A percentile compares a stretch with the other conserved stretches of the same genome.
Evolutionary conservation across 2,888 invertebrate genomes (phyloP).

Genomic region (Zeuzera pyrina): DNA sequence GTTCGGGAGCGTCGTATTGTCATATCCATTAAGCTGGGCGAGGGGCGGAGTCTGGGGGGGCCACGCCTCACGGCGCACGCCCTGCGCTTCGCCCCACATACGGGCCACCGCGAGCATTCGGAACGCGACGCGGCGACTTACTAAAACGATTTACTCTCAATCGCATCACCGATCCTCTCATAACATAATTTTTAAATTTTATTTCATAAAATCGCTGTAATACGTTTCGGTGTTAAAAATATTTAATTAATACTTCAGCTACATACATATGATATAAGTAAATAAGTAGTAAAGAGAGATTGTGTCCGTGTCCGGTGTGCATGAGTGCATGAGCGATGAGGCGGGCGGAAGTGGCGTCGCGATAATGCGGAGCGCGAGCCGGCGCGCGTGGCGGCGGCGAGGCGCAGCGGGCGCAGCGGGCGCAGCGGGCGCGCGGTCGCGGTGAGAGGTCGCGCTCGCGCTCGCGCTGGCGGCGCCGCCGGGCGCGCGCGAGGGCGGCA

Average conservation of each 20-base stretch:
- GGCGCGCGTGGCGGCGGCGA: conserved; percentile 23
- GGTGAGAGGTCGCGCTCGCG: conserved; percentile 18
- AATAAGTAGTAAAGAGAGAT: no score
- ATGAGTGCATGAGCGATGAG: no score
- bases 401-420: conserved; percentile 33
- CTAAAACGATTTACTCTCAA: conserved; percentile 61
- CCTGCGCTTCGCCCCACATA: conserved; percentile 17
- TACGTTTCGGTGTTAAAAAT: no score
- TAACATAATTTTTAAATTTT: conserved; percentile 22
- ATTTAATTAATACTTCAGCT: no score
- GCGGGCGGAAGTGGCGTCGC: no score
- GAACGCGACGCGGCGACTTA: conserved; percentile 30
- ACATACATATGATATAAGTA: no score
- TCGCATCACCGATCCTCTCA: conserved; percentile 53
- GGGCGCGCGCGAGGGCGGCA: conserved; percentile 38
- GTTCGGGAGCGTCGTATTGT: conserved; percentile 66
- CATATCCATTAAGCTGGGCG: conserved; percentile 60
- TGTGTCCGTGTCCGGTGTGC: no score
- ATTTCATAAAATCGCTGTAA: not conserved
- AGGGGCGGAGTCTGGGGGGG: conserved; percentile 39
- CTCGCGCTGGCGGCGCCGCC: conserved; percentile 21
- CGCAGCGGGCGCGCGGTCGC: conserved; percentile 18
- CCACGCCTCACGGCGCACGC: conserved; percentile 32
- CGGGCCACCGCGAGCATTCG: conserved; percentile 7
- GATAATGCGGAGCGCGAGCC: conserved; percentile 15